Conservation (phyloP, 2,888 invertebrate genomes). For the Amblyjoppa proteus region DNA sequence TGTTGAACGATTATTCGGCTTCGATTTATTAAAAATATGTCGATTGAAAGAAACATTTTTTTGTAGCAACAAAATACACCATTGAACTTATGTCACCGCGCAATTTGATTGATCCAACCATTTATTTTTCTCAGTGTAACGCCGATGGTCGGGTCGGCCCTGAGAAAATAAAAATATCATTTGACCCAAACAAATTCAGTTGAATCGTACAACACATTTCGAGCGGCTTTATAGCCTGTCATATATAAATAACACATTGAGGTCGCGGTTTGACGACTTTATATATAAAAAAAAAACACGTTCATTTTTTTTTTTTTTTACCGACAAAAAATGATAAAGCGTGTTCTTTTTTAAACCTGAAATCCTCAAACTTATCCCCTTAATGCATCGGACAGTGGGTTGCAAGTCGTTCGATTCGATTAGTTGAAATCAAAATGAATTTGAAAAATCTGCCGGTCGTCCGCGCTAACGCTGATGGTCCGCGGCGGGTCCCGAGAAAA, state of each 20-base stretch:
- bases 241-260: too few relatives aligned
- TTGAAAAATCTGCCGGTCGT: not conserved
- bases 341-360: not conserved
- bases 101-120: too few relatives aligned
- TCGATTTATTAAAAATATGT: too few relatives aligned
- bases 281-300: too few relatives aligned
- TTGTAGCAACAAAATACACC: too few relatives aligned
- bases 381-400: not conserved
- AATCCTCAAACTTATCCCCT: not conserved
- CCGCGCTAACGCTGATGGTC: not conserved
- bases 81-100: too few relatives aligned
- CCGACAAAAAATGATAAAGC: not conserved
- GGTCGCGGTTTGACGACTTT: not conserved
- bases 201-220: not conserved
- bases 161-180: not conserved
- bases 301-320: not conserved
- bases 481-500: not conserved
- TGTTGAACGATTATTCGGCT: too few relatives aligned
- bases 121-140: too few relatives aligned
- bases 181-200: not conserved
- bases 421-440: not conserved
- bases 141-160: too few relatives aligned
- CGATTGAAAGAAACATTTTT: too few relatives aligned
- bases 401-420: not conserved
- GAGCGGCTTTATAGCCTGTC: not conserved